Conservation (phyloP, 2,888 invertebrate species). For the Drosophila eohydei region DNA sequence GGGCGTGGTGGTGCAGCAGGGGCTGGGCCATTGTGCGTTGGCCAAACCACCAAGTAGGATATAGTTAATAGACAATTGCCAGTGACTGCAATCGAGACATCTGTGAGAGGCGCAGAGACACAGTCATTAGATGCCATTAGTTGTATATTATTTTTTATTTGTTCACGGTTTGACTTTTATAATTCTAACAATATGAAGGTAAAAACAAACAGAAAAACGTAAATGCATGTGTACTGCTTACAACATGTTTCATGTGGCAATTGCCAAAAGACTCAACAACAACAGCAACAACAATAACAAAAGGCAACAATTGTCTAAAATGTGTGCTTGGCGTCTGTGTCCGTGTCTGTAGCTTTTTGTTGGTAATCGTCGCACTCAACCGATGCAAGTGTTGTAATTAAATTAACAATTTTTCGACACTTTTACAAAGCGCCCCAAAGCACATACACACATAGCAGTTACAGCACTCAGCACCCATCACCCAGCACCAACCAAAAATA, state of each 20-base stretch:
- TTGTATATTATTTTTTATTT: conserved; percentile 38
- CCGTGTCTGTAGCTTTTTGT: conserved; percentile 54
- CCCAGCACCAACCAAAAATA: conserved; percentile 16
- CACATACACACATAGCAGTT: conserved; percentile 45
- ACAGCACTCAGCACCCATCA: conserved; percentile 32
- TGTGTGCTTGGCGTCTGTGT: conserved; percentile 51
- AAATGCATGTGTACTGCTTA: conserved; percentile 48
- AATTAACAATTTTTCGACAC: conserved; percentile 73
- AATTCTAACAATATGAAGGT: conserved; percentile 46
- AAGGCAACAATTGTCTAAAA: conserved; percentile 65
- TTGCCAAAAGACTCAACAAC: conserved; percentile 35
- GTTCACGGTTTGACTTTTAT: conserved; percentile 36
- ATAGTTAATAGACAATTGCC: conserved; percentile 68
- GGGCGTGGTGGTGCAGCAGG: conserved; percentile 22
- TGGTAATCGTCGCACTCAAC: conserved; percentile 77
- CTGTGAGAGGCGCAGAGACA: conserved; percentile 36
- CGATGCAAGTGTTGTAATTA: conserved; percentile 76
- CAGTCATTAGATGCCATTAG: conserved; percentile 46
- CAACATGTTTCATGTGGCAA: conserved; percentile 72
- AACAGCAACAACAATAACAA: conserved; percentile 36
- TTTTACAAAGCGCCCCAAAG: conserved; percentile 64
- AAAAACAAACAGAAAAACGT: conserved; percentile 27
- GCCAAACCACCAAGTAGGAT: conserved; percentile 43
- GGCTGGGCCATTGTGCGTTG: conserved; percentile 69
- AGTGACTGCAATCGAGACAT: conserved; percentile 51